phyloP scores from a whole-genome alignment of 2,797 vertebrate genomes.

The Parambassis ranga region DNA sequence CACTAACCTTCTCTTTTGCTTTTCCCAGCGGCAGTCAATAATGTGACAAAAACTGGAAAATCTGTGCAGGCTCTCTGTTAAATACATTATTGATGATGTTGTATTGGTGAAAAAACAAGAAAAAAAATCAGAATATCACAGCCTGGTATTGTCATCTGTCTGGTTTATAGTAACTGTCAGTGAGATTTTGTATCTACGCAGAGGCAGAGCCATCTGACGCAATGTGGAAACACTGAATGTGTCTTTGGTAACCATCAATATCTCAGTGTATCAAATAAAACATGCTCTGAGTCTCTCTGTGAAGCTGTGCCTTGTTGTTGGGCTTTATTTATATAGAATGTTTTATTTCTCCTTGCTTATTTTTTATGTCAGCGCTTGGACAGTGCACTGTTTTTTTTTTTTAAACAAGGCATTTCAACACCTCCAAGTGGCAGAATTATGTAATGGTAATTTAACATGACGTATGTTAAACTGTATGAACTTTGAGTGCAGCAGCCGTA shows the following conservation, averaged over 20 bases:
- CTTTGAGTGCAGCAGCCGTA: background rate
- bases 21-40: slow-evolving; percentile 56
- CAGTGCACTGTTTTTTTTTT: background rate
- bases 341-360: background rate
- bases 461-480: background rate
- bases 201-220: background rate
- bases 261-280: background rate
- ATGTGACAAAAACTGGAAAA: slow-evolving; percentile 50
- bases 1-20: slow-evolving; percentile 49
- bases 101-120: background rate
- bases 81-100: slow-evolving; percentile 41
- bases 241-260: background rate
- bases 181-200: background rate
- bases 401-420: background rate
- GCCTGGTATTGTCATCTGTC: slow-evolving; percentile 7
- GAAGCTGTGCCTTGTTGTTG: background rate
- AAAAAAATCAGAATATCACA: background rate
- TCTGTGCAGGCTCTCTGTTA: slow-evolving; percentile 23
- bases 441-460: background rate
- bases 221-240: slow-evolving; percentile 36
- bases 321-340: background rate
- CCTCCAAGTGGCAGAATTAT: background rate
- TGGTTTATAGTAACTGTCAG: background rate
- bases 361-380: background rate
- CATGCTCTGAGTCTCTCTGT: background rate